phyloP scores from a whole-genome alignment of 1,140 invertebrate species.

The Chironomus striatipennis region DNA sequence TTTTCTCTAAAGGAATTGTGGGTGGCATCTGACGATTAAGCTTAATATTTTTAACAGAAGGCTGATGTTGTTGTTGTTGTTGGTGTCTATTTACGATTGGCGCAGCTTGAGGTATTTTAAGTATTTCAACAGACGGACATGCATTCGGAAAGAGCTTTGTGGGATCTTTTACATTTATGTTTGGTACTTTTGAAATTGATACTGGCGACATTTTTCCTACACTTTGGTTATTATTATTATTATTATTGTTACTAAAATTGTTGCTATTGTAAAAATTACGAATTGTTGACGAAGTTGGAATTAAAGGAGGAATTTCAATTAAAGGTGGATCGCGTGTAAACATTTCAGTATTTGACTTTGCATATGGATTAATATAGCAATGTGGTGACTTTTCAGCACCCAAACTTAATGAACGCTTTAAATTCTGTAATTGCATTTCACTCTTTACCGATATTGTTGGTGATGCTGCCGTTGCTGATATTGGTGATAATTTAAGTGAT shows the following conservation, averaged over 20 bases:
- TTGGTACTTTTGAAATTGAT: constrained; percentile 10
- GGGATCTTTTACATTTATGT: constrained; percentile 16
- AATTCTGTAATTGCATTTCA: background rate
- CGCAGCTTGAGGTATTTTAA: constrained; percentile 17
- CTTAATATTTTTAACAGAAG: background rate
- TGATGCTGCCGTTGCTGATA: background rate
- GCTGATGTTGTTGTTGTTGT: background rate
- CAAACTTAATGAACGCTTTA: constrained; percentile 3
- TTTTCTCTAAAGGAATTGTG: constrained; percentile 20
- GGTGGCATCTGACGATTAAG: constrained; percentile 10
- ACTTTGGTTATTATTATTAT: background rate
- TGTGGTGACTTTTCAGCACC: constrained; percentile 5
- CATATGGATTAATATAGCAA: constrained; percentile 10
- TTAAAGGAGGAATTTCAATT: background rate
- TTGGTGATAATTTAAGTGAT: constrained; percentile 16
- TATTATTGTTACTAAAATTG: background rate
- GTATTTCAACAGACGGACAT: constrained; percentile 16
- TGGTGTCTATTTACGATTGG: background rate
- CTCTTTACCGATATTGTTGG: constrained; percentile 1
- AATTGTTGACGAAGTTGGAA: constrained; percentile 7
- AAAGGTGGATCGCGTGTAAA: background rate
- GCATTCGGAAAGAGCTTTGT: background rate
- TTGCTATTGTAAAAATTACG: background rate
- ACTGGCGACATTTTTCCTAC: background rate
- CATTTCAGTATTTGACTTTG: background rate